Evolutionary conservation across 53 echinoderm and acorn worm genomes (phyloP).

Genomic region (Echinometra lucunter): DNA sequence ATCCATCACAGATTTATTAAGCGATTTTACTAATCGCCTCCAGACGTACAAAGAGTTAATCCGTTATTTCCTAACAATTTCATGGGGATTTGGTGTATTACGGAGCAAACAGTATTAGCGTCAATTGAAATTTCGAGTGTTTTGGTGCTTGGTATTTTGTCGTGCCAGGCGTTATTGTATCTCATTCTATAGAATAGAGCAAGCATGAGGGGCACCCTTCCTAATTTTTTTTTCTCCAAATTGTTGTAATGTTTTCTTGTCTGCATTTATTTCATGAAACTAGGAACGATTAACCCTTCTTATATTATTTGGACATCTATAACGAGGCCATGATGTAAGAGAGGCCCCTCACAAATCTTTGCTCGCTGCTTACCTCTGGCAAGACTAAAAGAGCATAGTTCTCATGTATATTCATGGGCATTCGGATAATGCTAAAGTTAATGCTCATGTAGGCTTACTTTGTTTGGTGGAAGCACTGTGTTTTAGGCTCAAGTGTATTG

Average conservation of each 20-base stretch:
- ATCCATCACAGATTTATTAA: slow-evolving; percentile 59
- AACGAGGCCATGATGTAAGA: no score
- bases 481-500: no score
- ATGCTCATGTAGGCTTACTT: no score
- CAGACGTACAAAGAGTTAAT: slow-evolving; percentile 51
- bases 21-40: slow-evolving; percentile 55
- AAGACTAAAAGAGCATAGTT: no score
- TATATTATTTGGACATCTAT: no score
- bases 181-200: neutral
- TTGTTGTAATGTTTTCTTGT: neutral
- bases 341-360: no score
- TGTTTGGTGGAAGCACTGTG: no score
- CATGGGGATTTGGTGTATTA: slow-evolving; percentile 15
- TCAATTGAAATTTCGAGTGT: slow-evolving; percentile 26
- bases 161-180: neutral
- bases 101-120: neutral
- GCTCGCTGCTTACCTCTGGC: no score
- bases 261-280: no score
- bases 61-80: slow-evolving; percentile 56
- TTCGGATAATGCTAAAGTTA: no score
- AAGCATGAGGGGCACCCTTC: neutral
- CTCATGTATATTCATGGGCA: no score
- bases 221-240: neutral
- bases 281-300: no score
- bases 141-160: neutral